Base-by-base conservation (phyloP, 1,140 invertebrate genomes). In the Ruditapes philippinarum region DNA sequence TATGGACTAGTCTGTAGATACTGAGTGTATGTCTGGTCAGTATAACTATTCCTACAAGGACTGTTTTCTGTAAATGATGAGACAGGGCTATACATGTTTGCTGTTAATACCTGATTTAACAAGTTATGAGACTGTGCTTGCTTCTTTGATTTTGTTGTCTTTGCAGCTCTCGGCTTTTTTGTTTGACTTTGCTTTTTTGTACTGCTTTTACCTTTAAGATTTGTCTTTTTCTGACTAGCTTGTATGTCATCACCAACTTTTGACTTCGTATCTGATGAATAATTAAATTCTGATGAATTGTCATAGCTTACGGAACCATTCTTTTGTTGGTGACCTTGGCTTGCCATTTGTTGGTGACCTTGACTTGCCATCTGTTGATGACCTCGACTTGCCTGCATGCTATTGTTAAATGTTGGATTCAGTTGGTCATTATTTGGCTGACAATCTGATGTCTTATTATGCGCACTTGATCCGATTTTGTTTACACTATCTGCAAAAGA, bases 71-170 rank as follows among this genome's bases (percentile, higher is more conserved):
- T 22, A 31, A n/a, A 9, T 45, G 73, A 31, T 25, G 73, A 76
- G 14, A 76, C 25, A 45, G 40, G 40, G 19, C 40, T 54, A 25
- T 51, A 33, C 40, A 76, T 2, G 51, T 12, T 76, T 51, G 25
- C 12, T 2, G 40, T 2, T 17, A 45, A 49, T 22, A 76, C 49
- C 40, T 45, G 49, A 76, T 19, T 54, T 12, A 49, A 76, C 9
- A 31, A 45, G 38, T 49, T 76, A 19, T 76, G 73, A 76, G 28
- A 49, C 65, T 70, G 65, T 2, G 31, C 19, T 38, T 70, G 65
- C 19, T 70, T 70, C 65, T 70, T 70, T 70, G 65, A 70, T 70
- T 70, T 70, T 19, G 36, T 38, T 17, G 25, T 70, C 33, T 19
- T 70, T 28, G 11, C n/a, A 7, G 65, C 65, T 70, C 65, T 70